Conservation (phyloP, 2,888 invertebrate species). For the Spatulosminthurus flaviceps region DNA sequence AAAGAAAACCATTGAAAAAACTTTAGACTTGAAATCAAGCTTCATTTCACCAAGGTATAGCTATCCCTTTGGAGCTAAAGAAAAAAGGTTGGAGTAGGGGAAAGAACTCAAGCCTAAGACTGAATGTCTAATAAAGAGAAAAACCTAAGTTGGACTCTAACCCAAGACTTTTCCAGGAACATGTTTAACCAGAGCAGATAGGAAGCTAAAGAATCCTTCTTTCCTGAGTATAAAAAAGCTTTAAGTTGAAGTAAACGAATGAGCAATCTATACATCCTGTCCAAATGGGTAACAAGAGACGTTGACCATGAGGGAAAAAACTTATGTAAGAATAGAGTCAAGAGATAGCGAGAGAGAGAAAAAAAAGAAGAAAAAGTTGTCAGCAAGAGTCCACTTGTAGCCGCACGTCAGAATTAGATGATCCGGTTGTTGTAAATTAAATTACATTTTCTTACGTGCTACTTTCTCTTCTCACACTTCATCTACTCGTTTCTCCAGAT, state of each 20-base stretch:
- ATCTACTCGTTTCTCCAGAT: neutral
- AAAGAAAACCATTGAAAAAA: conserved; percentile 15
- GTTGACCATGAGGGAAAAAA: conserved; percentile 22
- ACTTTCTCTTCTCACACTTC: conserved; percentile 15
- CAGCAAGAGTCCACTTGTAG: conserved; percentile 30
- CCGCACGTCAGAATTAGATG: conserved; percentile 52
- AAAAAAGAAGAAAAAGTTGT: conserved; percentile 20
- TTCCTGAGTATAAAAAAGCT: neutral
- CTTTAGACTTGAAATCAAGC: conserved; percentile 21
- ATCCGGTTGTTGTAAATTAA: conserved; percentile 52
- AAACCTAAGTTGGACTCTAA: neutral
- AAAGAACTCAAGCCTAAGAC: conserved; percentile 5
- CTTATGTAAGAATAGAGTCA: no score
- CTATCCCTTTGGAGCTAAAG: neutral
- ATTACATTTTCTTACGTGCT: conserved; percentile 52
- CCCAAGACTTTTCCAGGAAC: neutral
- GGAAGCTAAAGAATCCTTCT: neutral
- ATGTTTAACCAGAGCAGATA: neutral
- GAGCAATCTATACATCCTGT: neutral
- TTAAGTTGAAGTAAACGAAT: neutral
- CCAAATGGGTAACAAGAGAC: neutral
- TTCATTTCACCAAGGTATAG: neutral
- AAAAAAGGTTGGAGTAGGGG: neutral
- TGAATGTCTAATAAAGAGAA: conserved; percentile 37
- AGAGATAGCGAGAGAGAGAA: neutral